Evolutionary conservation across 2,888 invertebrate species (phyloP).

Genomic region (Agrochola lota): DNA sequence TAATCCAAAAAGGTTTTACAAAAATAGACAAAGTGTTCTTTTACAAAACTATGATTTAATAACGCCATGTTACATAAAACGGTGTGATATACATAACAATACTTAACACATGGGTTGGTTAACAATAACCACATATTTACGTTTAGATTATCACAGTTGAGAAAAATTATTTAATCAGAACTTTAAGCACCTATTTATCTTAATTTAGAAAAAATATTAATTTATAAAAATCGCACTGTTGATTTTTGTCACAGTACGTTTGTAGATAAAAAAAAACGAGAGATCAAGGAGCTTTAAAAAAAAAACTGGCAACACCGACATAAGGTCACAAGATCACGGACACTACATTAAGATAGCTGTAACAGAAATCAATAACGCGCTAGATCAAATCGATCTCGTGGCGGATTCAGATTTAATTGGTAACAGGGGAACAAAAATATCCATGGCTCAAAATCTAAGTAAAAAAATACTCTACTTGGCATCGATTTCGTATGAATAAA

Average conservation of each 20-base stretch:
- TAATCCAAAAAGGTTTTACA: constrained; percentile 75
- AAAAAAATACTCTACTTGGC: constrained; percentile 17
- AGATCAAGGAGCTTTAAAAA: neutral
- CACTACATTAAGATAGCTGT: constrained; percentile 19
- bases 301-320: constrained; percentile 1
- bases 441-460: neutral
- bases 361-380: constrained; percentile 43
- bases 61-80: constrained; percentile 55
- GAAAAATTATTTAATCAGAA: constrained; percentile 49
- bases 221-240: constrained; percentile 37
- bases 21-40: constrained; percentile 76
- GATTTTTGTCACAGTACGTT: constrained; percentile 37
- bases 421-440: neutral
- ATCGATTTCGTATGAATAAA: constrained; percentile 4
- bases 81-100: constrained; percentile 48
- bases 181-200: constrained; percentile 45
- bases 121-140: constrained; percentile 47
- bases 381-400: constrained; percentile 23
- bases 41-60: constrained; percentile 72
- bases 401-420: constrained; percentile 39
- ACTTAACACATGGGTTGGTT: constrained; percentile 40
- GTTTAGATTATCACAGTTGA: constrained; percentile 64
- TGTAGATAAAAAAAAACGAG: constrained; percentile 11
- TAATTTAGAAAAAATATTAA: constrained; percentile 35
- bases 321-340: constrained; percentile 18